Evolutionary conservation across 2,888 invertebrate genomes (phyloP).

Genomic region (Ditula angustiorana): DNA sequence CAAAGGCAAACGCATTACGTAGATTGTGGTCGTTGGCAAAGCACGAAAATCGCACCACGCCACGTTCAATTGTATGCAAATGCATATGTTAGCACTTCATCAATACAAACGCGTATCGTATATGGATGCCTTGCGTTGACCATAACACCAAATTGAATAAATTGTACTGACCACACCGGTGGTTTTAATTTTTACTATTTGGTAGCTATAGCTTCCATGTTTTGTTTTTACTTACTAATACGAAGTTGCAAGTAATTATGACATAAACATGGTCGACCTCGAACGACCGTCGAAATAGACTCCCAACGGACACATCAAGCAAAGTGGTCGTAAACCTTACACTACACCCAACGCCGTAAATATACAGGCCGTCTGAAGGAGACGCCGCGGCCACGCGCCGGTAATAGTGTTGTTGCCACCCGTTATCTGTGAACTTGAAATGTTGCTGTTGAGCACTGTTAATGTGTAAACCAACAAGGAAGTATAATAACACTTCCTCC

Average conservation of each 20-base stretch:
- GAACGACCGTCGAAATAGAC: constrained; percentile 42
- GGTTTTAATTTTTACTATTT: not conserved
- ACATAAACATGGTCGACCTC: constrained; percentile 36
- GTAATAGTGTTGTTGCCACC: constrained; percentile 65
- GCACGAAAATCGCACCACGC: constrained; percentile 23
- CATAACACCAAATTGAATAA: constrained; percentile 6
- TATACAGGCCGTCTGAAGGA: constrained; percentile 50
- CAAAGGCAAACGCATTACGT: constrained; percentile 30
- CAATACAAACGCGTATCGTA: constrained; percentile 11
- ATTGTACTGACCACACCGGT: not conserved
- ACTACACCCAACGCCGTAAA: constrained; percentile 44
- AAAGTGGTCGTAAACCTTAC: constrained; percentile 45
- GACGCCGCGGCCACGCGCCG: constrained; percentile 53
- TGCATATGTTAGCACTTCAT: constrained; percentile 29
- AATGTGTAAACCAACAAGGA: constrained; percentile 71
- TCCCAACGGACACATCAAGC: constrained; percentile 44
- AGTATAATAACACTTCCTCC: constrained; percentile 52
- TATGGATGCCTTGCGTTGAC: constrained; percentile 24
- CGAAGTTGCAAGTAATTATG: constrained; percentile 31
- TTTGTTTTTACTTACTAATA: not conserved
- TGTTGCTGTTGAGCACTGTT: constrained; percentile 64
- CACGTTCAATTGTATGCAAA: constrained; percentile 36
- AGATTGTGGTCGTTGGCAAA: constrained; percentile 20
- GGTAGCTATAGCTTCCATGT: not conserved
- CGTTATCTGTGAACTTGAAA: constrained; percentile 78